These are phyloP conservation scores for Oscheius onirici DNA, from an alignment of 2,888 invertebrate species.

Conservation along the genomic window DNA sequence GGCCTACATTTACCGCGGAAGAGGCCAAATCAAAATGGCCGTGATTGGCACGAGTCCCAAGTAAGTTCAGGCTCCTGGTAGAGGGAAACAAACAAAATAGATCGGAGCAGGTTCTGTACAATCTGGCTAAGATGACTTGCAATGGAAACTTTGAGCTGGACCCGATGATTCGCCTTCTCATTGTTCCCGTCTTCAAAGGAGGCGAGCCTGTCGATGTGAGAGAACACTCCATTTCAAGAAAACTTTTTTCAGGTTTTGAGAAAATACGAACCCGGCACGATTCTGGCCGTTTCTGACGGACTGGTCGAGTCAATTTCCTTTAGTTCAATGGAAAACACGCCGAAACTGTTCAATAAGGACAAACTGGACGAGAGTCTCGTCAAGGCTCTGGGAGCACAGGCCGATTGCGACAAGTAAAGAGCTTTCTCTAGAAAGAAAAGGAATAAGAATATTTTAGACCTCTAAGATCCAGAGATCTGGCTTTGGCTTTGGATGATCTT, in stretches of 20 bases:
- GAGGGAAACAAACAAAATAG: background rate
- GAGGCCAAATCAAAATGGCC: conserved; percentile 41
- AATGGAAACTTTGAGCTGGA: conserved; percentile 47
- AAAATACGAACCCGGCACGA: conserved; percentile 39
- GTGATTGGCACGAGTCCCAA: conserved; percentile 31
- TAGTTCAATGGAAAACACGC: conserved; percentile 52
- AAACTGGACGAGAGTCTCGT: conserved; percentile 61
- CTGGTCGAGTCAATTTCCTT: conserved; percentile 48
- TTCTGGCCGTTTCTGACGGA: conserved; percentile 47
- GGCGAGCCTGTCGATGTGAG: conserved; percentile 20
- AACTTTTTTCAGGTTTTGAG: conserved; percentile 35
- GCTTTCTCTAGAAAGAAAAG: background rate
- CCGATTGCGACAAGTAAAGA: conserved; percentile 11
- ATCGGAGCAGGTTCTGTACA: conserved; percentile 36
- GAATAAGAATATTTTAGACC: background rate
- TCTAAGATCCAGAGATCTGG: conserved; percentile 25
- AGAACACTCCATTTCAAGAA: background rate
- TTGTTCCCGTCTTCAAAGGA: conserved; percentile 40
- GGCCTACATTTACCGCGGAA: conserved; percentile 30
- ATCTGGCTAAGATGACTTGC: conserved; percentile 47
- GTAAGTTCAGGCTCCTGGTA: background rate
- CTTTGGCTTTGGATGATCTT: conserved; percentile 52
- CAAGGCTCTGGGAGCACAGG: conserved; percentile 44
- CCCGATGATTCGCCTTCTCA: conserved; percentile 37
- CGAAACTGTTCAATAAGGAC: conserved; percentile 61